Percentiles rank a stretch among this genome's conserved stretches.
phyloP scores from a whole-genome alignment of 1,140 invertebrate genomes.

The Adoxophyes honmai region DNA sequence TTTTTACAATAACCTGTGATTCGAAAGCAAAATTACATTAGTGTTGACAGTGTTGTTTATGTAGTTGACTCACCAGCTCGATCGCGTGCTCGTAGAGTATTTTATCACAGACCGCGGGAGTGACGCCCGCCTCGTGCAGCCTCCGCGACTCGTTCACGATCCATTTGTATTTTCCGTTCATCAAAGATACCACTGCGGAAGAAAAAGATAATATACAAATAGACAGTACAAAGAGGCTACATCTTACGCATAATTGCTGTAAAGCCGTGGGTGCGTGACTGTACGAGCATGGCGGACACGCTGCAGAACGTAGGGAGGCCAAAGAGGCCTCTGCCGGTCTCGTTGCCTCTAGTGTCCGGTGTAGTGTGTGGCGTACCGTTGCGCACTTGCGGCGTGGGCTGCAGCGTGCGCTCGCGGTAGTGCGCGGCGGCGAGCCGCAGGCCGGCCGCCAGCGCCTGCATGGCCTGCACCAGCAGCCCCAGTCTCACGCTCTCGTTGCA shows the following conservation, averaged over 20 bases:
- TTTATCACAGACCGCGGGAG: conserved; percentile 92
- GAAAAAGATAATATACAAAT: conserved; percentile 24
- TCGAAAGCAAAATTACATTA: no score
- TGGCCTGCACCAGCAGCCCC: conserved; percentile 90
- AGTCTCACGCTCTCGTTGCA: conserved; percentile 90
- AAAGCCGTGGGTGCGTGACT: no score
- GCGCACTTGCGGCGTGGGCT: conserved; percentile 91
- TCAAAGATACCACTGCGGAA: conserved; percentile 87
- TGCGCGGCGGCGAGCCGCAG: conserved; percentile 93
- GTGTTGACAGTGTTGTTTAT: no score
- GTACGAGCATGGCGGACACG: no score
- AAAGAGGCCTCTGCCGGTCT: no score
- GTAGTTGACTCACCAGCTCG: conserved; percentile 88
- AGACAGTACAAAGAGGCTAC: conserved; percentile 17
- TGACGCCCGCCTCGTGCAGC: conserved; percentile 88
- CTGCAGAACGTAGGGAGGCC: no score
- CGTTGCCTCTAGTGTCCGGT: no score
- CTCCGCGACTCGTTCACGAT: conserved; percentile 93
- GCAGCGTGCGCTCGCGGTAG: conserved; percentile 88
- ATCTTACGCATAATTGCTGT: no score
- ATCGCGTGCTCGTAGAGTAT: conserved; percentile 97
- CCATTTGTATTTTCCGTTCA: conserved; percentile 93
- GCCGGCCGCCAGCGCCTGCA: conserved; percentile 95
- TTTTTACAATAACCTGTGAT: no score
- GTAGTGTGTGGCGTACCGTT: conserved; percentile 43